Evolutionary conservation across 2,888 invertebrate genomes (phyloP).

Genomic region (Erebia ligea): DNA sequence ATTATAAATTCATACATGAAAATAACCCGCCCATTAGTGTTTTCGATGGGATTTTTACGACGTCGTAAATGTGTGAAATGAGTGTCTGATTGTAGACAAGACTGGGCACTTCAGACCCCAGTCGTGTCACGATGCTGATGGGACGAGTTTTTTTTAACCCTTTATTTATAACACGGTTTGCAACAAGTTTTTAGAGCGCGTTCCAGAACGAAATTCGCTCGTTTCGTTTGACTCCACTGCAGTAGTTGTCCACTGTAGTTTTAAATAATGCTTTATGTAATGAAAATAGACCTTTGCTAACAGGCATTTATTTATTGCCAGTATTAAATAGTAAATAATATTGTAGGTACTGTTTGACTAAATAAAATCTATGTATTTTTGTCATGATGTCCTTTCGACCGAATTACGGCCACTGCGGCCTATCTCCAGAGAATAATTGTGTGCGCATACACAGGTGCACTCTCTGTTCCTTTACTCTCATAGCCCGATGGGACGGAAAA

Average conservation of each 20-base stretch:
- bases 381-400: too few relatives aligned
- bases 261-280: too few relatives aligned
- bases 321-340: too few relatives aligned
- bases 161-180: slow-evolving; percentile 1
- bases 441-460: too few relatives aligned
- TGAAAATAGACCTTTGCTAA: too few relatives aligned
- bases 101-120: slow-evolving; percentile 10
- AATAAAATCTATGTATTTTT: too few relatives aligned
- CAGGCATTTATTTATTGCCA: too few relatives aligned
- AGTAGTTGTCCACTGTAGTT: background rate
- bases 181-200: background rate
- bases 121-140: slow-evolving; percentile 4
- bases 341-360: too few relatives aligned
- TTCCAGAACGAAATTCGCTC: background rate
- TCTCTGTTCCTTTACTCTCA: too few relatives aligned
- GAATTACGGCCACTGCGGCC: too few relatives aligned
- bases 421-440: too few relatives aligned
- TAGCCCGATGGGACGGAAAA: too few relatives aligned
- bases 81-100: slow-evolving; percentile 12
- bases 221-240: background rate
- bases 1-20: slow-evolving; percentile 49
- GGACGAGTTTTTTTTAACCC: slow-evolving; percentile 12
- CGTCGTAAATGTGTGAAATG: slow-evolving; percentile 51
- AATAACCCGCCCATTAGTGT: slow-evolving; percentile 45
- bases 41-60: slow-evolving; percentile 43